Evolutionary conservation across 1,140 invertebrate species (phyloP).

Genomic region (Drosophila ananassae): DNA sequence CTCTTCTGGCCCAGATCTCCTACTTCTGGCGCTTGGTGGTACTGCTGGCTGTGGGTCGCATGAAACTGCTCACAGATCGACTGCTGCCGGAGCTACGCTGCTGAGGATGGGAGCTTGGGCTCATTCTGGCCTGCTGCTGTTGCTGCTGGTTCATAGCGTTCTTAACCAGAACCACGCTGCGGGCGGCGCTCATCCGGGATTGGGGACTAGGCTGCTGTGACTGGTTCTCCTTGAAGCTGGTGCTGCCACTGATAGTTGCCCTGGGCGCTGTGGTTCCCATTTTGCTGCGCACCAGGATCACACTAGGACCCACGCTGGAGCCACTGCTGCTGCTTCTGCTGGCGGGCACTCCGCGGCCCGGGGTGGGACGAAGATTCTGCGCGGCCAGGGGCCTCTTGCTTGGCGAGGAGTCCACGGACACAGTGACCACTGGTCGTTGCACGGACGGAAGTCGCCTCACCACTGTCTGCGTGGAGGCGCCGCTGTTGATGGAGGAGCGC

Average conservation of each 20-base stretch:
- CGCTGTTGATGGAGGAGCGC: conserved; percentile 91
- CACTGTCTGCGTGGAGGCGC: conserved; percentile 91
- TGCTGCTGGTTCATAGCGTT: conserved; percentile 63
- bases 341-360: conserved; percentile 86
- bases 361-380: conserved; percentile 53
- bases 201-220: conserved; percentile 16
- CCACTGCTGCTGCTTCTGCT: conserved; percentile 90
- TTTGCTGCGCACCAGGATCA: conserved; percentile 72
- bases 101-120: conserved; percentile 39
- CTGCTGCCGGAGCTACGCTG: conserved; percentile 54
- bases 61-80: conserved; percentile 85
- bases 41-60: conserved; percentile 85
- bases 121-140: conserved; percentile 47
- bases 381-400: conserved; percentile 73
- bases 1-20: neutral
- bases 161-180: conserved; percentile 77
- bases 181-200: conserved; percentile 59
- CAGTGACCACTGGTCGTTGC: conserved; percentile 62
- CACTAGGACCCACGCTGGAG: conserved; percentile 85
- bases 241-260: conserved; percentile 53
- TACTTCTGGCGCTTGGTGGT: conserved; percentile 84
- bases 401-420: conserved; percentile 77
- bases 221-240: conserved; percentile 79
- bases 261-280: conserved; percentile 26
- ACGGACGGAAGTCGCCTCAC: conserved; percentile 87